These are phyloP conservation scores for Iphiclides podalirius DNA, from an alignment of 2,888 invertebrate genomes.

Conservation along the genomic window DNA sequence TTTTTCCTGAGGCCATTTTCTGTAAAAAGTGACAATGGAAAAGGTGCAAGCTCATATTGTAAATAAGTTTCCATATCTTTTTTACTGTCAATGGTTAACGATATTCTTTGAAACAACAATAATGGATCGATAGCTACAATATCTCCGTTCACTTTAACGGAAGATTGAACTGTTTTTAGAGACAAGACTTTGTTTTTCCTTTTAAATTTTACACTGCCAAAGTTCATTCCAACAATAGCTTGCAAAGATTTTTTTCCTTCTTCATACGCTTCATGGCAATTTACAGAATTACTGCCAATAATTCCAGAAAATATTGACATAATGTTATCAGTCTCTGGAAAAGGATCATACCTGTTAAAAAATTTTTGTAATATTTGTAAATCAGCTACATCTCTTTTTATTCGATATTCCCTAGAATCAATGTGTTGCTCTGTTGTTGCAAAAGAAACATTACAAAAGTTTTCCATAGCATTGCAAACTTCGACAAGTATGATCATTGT, in stretches of 20 bases:
- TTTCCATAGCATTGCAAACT: conserved; percentile 35
- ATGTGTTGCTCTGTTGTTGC: conserved; percentile 28
- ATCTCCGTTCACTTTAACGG: conserved; percentile 28
- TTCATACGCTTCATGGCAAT: conserved; percentile 35
- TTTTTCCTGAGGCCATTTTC: conserved; percentile 34
- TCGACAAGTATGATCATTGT: conserved; percentile 35
- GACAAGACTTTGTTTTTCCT: conserved; percentile 18
- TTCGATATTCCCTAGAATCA: conserved; percentile 28
- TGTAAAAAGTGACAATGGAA: conserved; percentile 33
- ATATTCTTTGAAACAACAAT: conserved; percentile 31
- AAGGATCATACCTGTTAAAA: conserved; percentile 29
- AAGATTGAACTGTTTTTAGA: background rate
- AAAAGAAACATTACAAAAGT: conserved; percentile 26
- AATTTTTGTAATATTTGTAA: conserved; percentile 26
- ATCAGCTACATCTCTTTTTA: conserved; percentile 28
- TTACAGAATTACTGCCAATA: conserved; percentile 33
- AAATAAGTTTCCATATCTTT: conserved; percentile 31
- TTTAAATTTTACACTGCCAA: conserved; percentile 37
- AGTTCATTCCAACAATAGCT: conserved; percentile 30
- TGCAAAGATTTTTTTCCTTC: conserved; percentile 32
- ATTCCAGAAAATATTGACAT: conserved; percentile 31
- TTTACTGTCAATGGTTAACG: conserved; percentile 21
- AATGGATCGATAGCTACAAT: conserved; percentile 32
- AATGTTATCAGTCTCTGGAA: conserved; percentile 27
- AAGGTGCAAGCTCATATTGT: conserved; percentile 32